A percentile compares a stretch with the other conserved stretches of the same genome.
Evolutionary conservation across 2,113 vertebrate species (phyloP).

Genomic region (Spermophilus dauricus): DNA sequence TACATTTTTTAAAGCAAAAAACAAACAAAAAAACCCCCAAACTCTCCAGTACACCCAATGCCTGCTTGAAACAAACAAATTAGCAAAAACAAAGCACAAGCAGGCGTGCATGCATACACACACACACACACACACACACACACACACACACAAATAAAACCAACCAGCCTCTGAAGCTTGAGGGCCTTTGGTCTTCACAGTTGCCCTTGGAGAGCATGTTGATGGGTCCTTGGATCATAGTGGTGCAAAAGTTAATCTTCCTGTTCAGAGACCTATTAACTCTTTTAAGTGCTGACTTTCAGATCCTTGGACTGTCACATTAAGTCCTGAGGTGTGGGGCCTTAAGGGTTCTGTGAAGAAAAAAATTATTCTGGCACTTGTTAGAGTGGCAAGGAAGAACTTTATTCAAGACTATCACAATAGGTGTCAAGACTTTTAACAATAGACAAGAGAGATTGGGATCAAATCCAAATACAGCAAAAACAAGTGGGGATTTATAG

Average conservation of each 20-base stretch:
- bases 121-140: too few relatives aligned
- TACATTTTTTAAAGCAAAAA: conserved; percentile 9
- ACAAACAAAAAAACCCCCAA: not conserved
- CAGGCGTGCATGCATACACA: not conserved
- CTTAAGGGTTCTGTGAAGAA: not conserved
- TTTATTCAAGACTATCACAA: not conserved
- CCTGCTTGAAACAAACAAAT: not conserved
- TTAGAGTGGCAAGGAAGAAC: not conserved
- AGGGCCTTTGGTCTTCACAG: not conserved
- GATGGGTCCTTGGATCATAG: not conserved
- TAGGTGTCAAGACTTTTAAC: not conserved
- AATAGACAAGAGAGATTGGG: not conserved
- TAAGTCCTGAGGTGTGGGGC: not conserved
- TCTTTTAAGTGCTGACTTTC: not conserved
- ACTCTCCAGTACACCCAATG: not conserved
- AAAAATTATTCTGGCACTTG: not conserved
- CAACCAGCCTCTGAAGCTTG: not conserved
- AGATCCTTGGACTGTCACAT: not conserved
- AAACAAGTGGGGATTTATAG: not conserved
- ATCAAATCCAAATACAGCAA: not conserved
- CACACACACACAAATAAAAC: not conserved
- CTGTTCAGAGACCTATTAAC: not conserved
- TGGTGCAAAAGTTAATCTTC: not conserved
- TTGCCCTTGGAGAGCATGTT: not conserved
- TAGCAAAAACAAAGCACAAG: not conserved